Evolutionary conservation across 2,888 invertebrate species (phyloP).

Genomic region (Temnothorax ravouxi): DNA sequence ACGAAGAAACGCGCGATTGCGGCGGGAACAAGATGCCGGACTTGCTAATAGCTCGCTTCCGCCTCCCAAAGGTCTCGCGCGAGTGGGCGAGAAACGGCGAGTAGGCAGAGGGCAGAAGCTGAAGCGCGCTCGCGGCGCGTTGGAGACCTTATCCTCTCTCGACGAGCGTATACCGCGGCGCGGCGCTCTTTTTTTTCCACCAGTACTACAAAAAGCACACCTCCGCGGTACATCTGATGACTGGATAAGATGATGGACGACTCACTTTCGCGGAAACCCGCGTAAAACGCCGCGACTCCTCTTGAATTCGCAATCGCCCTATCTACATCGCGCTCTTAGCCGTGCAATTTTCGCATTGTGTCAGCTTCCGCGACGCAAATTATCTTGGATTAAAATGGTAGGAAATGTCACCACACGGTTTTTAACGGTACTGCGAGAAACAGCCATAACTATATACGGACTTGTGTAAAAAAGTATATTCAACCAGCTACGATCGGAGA

Average conservation of each 20-base stretch:
- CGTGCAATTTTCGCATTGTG: slow-evolving; percentile 30
- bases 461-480: not conserved
- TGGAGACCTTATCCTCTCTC: slow-evolving; percentile 14
- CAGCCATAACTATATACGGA: not conserved
- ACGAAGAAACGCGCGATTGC: slow-evolving; percentile 63
- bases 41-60: slow-evolving; percentile 69
- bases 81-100: slow-evolving; percentile 1
- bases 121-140: slow-evolving; percentile 21
- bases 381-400: not conserved
- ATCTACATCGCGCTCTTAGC: slow-evolving; percentile 41
- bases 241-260: slow-evolving; percentile 44
- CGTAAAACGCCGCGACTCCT: slow-evolving; percentile 33
- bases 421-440: slow-evolving; percentile 13
- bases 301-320: slow-evolving; percentile 24
- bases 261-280: slow-evolving; percentile 26
- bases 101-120: slow-evolving; percentile 14
- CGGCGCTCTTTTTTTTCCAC: not conserved
- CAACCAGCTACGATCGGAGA: not conserved
- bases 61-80: slow-evolving; percentile 57
- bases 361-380: slow-evolving; percentile 11
- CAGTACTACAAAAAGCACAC: not conserved
- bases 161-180: not conserved
- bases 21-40: slow-evolving; percentile 65
- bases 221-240: slow-evolving; percentile 26
- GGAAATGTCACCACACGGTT: slow-evolving; percentile 1